Evolutionary conservation across 2,113 vertebrate genomes (phyloP).

Genomic region (Lophotis ruficrista): DNA sequence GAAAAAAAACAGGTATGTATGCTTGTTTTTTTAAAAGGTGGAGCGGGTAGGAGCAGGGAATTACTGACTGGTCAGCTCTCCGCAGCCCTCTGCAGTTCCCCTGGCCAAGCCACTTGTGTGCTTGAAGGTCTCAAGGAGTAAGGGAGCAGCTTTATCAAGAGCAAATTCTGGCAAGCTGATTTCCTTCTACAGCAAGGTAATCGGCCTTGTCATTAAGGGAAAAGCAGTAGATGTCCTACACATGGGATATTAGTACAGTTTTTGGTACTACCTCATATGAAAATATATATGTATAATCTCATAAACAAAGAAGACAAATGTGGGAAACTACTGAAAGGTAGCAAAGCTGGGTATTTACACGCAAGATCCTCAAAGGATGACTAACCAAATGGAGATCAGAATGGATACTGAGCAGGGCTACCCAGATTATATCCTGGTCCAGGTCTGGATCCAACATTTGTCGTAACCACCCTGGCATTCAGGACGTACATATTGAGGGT

Average conservation of each 20-base stretch:
- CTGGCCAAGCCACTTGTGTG: background rate
- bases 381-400: background rate
- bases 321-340: background rate
- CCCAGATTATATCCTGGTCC: background rate
- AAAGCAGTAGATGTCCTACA: background rate
- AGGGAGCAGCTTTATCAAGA: background rate
- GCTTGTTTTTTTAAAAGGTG: background rate
- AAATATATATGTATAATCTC: background rate
- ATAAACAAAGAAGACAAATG: background rate
- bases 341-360: background rate
- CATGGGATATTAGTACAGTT: background rate
- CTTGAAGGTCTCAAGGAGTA: background rate
- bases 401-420: background rate
- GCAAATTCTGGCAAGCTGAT: background rate
- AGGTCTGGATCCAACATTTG: background rate
- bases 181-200: background rate
- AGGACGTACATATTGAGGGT: background rate
- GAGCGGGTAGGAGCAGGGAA: background rate
- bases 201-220: background rate
- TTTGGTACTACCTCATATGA: background rate
- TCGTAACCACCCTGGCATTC: background rate
- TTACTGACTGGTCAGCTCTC: background rate
- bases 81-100: background rate
- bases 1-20: background rate
- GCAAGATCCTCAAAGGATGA: background rate